A percentile compares a stretch with the other conserved stretches of the same genome.
phyloP scores from a whole-genome alignment of 2,888 invertebrate species.

The Drosophila merina region DNA sequence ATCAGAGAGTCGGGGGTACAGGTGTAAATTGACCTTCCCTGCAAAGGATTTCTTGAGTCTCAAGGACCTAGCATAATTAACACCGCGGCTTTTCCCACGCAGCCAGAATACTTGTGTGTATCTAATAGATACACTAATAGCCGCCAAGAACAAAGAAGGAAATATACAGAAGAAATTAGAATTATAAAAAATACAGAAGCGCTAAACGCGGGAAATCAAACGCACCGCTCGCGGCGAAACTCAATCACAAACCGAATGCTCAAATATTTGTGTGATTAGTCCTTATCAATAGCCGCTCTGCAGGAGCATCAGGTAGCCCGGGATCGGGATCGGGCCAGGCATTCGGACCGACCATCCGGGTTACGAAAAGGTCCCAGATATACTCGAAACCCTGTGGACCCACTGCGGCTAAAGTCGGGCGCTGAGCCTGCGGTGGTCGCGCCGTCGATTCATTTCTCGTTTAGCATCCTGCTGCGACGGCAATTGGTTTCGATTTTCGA shows the following conservation, averaged over 20 bases:
- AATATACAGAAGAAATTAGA: conserved; percentile 67
- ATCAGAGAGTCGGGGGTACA: conserved; percentile 69
- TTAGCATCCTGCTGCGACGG: conserved; percentile 74
- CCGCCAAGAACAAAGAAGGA: conserved; percentile 50
- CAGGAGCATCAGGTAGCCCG: conserved; percentile 45
- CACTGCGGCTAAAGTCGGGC: conserved; percentile 75
- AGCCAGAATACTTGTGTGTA: conserved; percentile 43
- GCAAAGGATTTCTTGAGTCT: conserved; percentile 56
- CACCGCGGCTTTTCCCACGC: conserved; percentile 80
- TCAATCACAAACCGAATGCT: conserved; percentile 74
- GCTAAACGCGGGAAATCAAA: conserved; percentile 77
- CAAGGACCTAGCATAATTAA: conserved; percentile 74
- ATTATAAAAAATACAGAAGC: conserved; percentile 77
- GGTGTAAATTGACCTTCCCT: conserved; percentile 60
- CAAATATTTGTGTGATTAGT: conserved; percentile 82
- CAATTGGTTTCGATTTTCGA: conserved; percentile 67
- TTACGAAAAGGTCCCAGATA: conserved; percentile 18
- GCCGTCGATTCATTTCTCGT: conserved; percentile 67
- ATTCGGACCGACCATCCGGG: not conserved
- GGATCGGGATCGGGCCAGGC: conserved; percentile 4
- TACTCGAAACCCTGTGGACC: conserved; percentile 42
- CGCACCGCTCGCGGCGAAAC: conserved; percentile 61
- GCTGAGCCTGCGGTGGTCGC: conserved; percentile 55
- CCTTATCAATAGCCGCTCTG: conserved; percentile 71
- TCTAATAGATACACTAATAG: conserved; percentile 67